These are phyloP conservation scores for Leptobrachium leishanense DNA, from an alignment of 2,113 vertebrate genomes.

Conservation along the genomic window DNA sequence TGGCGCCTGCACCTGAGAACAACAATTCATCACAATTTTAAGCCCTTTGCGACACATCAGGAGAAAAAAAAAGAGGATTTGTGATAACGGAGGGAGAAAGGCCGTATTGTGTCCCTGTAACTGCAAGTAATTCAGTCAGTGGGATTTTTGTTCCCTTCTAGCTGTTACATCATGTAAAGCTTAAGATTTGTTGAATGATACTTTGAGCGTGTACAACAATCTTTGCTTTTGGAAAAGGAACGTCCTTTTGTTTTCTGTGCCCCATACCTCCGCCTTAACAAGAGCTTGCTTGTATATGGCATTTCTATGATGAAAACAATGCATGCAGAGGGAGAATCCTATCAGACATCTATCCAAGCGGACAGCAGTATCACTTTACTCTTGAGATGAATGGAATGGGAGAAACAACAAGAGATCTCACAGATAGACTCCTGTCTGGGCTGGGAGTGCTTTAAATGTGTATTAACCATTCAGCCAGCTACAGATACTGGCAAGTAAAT, in stretches of 20 bases:
- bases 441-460: slow-evolving; percentile 29
- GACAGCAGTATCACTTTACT: slow-evolving; percentile 37
- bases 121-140: not conserved
- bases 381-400: slow-evolving; percentile 37
- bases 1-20: not conserved
- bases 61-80: not conserved
- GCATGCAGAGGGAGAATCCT: slow-evolving; percentile 34
- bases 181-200: slow-evolving; percentile 29
- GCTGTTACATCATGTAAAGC: slow-evolving; percentile 15
- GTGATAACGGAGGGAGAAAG: not conserved
- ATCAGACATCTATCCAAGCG: slow-evolving; percentile 39
- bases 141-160: not conserved
- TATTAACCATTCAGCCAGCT: slow-evolving; percentile 30
- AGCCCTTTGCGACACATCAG: not conserved
- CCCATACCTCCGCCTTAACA: slow-evolving; percentile 16
- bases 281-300: slow-evolving; percentile 32
- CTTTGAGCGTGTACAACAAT: slow-evolving; percentile 19
- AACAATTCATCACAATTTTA: not conserved
- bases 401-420: slow-evolving; percentile 33
- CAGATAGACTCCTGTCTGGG: slow-evolving; percentile 27
- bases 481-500: slow-evolving; percentile 27
- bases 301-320: slow-evolving; percentile 31
- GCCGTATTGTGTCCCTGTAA: not conserved
- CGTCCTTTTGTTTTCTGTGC: not conserved
- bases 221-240: slow-evolving; percentile 11